phyloP scores from a whole-genome alignment of 2,888 invertebrate genomes.

The Microctonus hyperodae region DNA sequence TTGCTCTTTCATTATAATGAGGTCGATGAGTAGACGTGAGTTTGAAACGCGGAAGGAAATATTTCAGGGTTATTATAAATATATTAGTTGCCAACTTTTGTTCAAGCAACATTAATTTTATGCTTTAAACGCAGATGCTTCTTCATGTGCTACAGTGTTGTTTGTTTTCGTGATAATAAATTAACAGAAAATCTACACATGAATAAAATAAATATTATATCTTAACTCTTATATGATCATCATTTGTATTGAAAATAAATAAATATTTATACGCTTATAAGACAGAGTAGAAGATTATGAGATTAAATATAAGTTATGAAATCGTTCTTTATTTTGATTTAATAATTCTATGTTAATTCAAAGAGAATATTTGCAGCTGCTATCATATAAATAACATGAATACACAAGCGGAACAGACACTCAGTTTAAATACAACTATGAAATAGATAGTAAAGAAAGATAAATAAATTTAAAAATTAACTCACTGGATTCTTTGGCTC shows the following conservation, averaged over 20 bases:
- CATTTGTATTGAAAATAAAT: not conserved
- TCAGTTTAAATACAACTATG: not conserved
- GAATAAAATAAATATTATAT: slow-evolving; percentile 3
- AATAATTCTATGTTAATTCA: not conserved
- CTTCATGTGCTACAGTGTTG: not conserved
- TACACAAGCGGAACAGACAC: not conserved
- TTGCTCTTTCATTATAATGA: slow-evolving; percentile 16
- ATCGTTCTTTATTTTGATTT: not conserved
- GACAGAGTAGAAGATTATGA: not conserved
- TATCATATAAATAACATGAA: not conserved
- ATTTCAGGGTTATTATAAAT: slow-evolving; percentile 21
- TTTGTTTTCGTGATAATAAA: slow-evolving; percentile 10
- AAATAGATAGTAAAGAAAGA: not conserved
- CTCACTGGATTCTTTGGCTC: slow-evolving; percentile 91
- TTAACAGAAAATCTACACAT: not conserved
- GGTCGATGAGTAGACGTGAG: not conserved
- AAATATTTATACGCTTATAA: not conserved
- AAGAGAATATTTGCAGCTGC: not conserved
- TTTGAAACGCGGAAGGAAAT: slow-evolving; percentile 10
- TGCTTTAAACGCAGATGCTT: slow-evolving; percentile 36
- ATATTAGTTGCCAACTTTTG: slow-evolving; percentile 27
- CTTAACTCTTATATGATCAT: not conserved
- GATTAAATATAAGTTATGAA: not conserved
- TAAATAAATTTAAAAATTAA: slow-evolving; percentile 41
- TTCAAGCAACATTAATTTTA: slow-evolving; percentile 39